These are phyloP conservation scores for Emmelina monodactyla DNA, from an alignment of 2,888 invertebrate species.

Conservation along the genomic window DNA sequence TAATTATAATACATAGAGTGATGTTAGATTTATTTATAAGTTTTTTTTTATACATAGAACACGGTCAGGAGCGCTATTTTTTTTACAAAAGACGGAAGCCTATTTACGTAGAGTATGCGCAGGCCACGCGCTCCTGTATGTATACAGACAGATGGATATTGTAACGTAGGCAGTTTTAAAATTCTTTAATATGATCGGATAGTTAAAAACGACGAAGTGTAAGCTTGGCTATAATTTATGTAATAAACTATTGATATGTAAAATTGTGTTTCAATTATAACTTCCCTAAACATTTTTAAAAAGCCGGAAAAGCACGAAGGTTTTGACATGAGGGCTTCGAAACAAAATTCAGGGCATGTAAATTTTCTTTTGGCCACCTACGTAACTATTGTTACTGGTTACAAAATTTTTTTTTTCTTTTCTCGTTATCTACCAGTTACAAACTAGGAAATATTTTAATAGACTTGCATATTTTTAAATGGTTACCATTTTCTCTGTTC, in stretches of 20 bases:
- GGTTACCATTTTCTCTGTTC: no score
- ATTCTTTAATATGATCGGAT: slow-evolving; percentile 45
- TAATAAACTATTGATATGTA: slow-evolving; percentile 65
- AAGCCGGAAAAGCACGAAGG: no score
- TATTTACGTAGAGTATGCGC: slow-evolving; percentile 17
- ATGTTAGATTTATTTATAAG: slow-evolving; percentile 59
- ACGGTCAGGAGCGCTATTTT: slow-evolving; percentile 24
- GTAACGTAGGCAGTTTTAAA: slow-evolving; percentile 50
- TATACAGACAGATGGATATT: slow-evolving; percentile 36
- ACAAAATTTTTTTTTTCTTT: no score
- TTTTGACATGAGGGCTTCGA: no score
- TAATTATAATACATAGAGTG: slow-evolving; percentile 52
- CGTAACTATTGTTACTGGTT: no score
- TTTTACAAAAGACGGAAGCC: slow-evolving; percentile 10
- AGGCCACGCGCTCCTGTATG: slow-evolving; percentile 23
- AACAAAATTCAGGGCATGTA: no score
- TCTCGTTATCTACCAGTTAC: no score
- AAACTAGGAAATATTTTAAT: no score
- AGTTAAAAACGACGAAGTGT: slow-evolving; percentile 54
- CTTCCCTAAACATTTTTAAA: no score
- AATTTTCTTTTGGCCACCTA: no score
- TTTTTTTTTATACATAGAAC: slow-evolving; percentile 45
- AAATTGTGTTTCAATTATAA: no score
- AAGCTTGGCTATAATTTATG: slow-evolving; percentile 66
- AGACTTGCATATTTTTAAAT: no score